phyloP scores from a whole-genome alignment of 64 coral and sea anemone genomes.

The Orbicella faveolata region DNA sequence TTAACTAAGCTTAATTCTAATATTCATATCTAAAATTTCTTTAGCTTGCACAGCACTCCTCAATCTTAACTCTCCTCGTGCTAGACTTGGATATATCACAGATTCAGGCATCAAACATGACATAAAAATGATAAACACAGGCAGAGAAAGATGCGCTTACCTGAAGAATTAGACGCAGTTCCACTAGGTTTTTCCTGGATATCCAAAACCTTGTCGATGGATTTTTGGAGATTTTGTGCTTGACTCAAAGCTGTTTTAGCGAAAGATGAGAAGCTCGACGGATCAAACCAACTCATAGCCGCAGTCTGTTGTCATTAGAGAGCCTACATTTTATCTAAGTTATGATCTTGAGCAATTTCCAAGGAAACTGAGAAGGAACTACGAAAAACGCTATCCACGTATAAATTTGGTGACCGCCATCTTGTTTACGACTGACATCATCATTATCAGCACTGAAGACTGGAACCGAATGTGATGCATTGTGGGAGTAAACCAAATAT shows the following conservation, averaged over 20 bases:
- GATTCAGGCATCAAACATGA: neutral
- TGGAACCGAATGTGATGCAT: constrained; percentile 41
- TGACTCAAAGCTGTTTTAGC: constrained; percentile 73
- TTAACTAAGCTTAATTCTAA: too few species aligned
- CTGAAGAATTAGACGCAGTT: neutral
- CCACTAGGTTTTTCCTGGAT: constrained; percentile 57
- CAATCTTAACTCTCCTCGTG: too few species aligned
- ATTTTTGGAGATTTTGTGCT: constrained; percentile 74
- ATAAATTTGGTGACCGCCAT: constrained; percentile 26
- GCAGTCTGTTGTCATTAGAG: neutral
- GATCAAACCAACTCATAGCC: constrained; percentile 93
- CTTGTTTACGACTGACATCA: constrained; percentile 41
- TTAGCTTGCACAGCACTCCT: too few species aligned
- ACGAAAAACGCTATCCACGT: constrained; percentile 29
- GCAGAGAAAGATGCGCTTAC: neutral
- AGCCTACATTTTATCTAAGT: neutral
- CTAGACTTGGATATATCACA: too few species aligned
- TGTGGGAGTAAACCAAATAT: constrained; percentile 44
- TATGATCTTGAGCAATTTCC: neutral
- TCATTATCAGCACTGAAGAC: neutral
- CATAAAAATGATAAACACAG: neutral
- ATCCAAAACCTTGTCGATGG: constrained; percentile 85
- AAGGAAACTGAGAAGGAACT: neutral
- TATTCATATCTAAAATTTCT: too few species aligned
- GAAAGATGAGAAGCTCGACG: constrained; percentile 75